Base-by-base conservation (phyloP, 2,113 vertebrate species). In the Neopipo cinnamomea region DNA sequence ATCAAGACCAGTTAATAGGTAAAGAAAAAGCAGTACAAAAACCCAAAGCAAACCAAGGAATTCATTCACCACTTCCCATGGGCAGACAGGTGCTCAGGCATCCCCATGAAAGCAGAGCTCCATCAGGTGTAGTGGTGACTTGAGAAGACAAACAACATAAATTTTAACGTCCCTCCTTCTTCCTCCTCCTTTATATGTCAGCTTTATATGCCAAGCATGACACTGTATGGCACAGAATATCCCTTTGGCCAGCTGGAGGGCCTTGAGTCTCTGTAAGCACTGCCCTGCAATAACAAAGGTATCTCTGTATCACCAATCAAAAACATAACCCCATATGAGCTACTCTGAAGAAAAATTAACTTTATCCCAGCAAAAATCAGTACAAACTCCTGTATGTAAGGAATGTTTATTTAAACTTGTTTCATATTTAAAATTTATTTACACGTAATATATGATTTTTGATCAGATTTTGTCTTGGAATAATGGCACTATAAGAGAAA, bases 401-500 rank as follows among this genome's bases (percentile, higher is more conserved):
- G 7, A 68, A 81, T 39, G 18, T 1, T 75, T 5, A 25, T 42
- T 61, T 56, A 76, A 82, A 62, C 7, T 11, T 44, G 19, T 16
- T 11, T 66, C 72, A n/a, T 68, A 8, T 53, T 76, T n/a, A 46
- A 44, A 30, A 39, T 37, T 50, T 50, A 39, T 62, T 74, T 55
- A 46, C 17, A 85, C 6, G 56, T 49, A 31, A 37, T 67, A 59
- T 49, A 44, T 56, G 7, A 41, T 63, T 44, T 58, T 14, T 39
- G 2, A 49, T 75, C 33, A 41, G 6, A 37, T 30, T 67, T 55
- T 78, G 2, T 47, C 35, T 73, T 78, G 53, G 67, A 72, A 55
- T 61, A 30, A 12, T 30, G 6, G 9, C 0, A 0, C 28, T 49
- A 3, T 44, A 22, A 66, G 41, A 5, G 14, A 23, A 66, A 66